A percentile compares a stretch with the other conserved stretches of the same genome.
Evolutionary conservation across 2,888 invertebrate species (phyloP).

Genomic region (Synanthedon myopaeformis): DNA sequence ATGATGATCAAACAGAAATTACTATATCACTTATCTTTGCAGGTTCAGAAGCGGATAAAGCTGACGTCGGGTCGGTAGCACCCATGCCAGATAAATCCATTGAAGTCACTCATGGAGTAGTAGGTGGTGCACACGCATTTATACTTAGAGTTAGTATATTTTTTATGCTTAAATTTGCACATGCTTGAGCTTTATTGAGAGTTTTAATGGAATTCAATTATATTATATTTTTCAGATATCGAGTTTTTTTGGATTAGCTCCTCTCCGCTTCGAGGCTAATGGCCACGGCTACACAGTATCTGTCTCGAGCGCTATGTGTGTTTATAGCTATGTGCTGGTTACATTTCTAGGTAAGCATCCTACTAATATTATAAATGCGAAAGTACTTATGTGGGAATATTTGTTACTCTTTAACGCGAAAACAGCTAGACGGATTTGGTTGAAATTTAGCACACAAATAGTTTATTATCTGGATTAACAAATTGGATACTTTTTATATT

Average conservation of each 20-base stretch:
- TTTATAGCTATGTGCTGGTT: conserved; percentile 53
- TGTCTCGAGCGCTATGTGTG: conserved; percentile 50
- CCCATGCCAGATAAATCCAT: conserved; percentile 10
- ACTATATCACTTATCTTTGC: background rate
- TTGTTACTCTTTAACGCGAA: no score
- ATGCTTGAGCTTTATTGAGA: no score
- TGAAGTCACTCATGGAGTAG: conserved; percentile 21
- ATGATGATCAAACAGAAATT: no score
- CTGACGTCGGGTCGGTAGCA: conserved; percentile 18
- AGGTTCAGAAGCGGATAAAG: conserved; percentile 31
- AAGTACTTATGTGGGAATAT: no score
- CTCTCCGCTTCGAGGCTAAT: conserved; percentile 44
- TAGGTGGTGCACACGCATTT: conserved; percentile 60
- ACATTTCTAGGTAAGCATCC: conserved; percentile 41
- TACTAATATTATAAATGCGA: no score
- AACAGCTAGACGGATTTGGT: no score
- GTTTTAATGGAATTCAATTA: no score
- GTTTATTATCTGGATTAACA: no score
- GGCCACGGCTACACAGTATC: conserved; percentile 42
- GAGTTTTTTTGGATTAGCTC: conserved; percentile 57
- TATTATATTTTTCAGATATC: conserved; percentile 36
- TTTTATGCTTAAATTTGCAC: background rate
- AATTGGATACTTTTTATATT: no score
- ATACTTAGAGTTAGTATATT: conserved; percentile 38
- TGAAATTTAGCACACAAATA: no score